phyloP scores from a whole-genome alignment of 2,797 vertebrate species.

The Mastacembelus armatus region DNA sequence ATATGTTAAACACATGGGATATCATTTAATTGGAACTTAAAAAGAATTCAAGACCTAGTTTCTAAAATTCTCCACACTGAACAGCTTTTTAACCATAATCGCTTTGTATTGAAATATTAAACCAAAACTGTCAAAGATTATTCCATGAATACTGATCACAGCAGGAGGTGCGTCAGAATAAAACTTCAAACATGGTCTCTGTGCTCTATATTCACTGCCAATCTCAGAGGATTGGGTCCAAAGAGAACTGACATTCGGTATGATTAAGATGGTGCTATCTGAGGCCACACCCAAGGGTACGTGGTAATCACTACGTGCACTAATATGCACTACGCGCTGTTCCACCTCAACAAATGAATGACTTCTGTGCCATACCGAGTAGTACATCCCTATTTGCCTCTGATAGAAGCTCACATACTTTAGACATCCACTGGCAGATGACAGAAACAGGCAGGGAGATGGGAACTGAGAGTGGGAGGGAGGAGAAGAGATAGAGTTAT shows the following conservation, averaged over 20 bases:
- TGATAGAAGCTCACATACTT: slow-evolving; percentile 55
- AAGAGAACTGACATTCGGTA: slow-evolving; percentile 67
- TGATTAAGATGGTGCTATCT: slow-evolving; percentile 71
- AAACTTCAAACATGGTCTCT: slow-evolving; percentile 57
- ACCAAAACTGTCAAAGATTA: slow-evolving; percentile 38
- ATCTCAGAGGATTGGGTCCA: slow-evolving; percentile 62
- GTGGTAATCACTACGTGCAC: slow-evolving; percentile 55
- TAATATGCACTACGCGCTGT: slow-evolving; percentile 33
- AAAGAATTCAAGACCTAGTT: neutral
- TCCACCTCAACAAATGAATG: slow-evolving; percentile 52
- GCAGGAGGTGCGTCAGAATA: slow-evolving; percentile 33
- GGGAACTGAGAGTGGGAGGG: slow-evolving; percentile 38
- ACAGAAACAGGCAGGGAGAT: slow-evolving; percentile 36
- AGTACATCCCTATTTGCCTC: slow-evolving; percentile 58
- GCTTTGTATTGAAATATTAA: slow-evolving; percentile 15
- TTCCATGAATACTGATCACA: slow-evolving; percentile 14
- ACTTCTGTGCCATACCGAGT: slow-evolving; percentile 30
- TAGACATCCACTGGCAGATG: slow-evolving; percentile 46
- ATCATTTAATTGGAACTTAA: slow-evolving; percentile 2
- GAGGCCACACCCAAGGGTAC: slow-evolving; percentile 60
- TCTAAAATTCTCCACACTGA: slow-evolving; percentile 3
- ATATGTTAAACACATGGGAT: too few species aligned
- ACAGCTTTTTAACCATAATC: slow-evolving; percentile 27
- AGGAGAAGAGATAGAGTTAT: slow-evolving; percentile 72
- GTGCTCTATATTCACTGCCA: slow-evolving; percentile 45